Evolutionary conservation across 1,140 invertebrate species (phyloP), one percentile per base, ranked within the genome.

Genomic region (Dendroctonus ponderosae): DNA sequence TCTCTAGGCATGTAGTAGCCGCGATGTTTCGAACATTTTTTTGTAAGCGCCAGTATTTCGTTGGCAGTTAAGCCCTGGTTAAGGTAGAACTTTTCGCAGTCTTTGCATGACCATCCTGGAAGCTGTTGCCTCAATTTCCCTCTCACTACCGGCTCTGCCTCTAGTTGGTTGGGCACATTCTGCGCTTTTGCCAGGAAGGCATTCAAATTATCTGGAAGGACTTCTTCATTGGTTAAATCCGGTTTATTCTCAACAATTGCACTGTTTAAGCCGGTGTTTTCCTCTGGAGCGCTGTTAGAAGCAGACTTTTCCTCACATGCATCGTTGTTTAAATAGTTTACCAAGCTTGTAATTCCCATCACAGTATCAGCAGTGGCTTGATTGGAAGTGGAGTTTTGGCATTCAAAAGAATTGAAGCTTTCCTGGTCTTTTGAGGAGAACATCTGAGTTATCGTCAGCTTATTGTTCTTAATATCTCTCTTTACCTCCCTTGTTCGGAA

Each of bases 81-180:
- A 14, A 62, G 11, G 14, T 67, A 67, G 8, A 61, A 67, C 42
- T 56, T 54, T 56, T 61, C 66, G 49, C 66, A 67, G 5, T 61
- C 58, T 48, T 61, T 56, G 50, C 66, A 67, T 48, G 58, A 40
- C 66, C 66, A 67, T 6, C 41, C 66, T 15, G 66, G 66, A 8
- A 67, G 44, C 40, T 61, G 44, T 41, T 62, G 54, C 37, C 58
- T 43, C 9, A 15, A 39, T 48, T 67, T 67, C 43, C 66, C 66
- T 48, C 57, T 53, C 8, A 67, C 66, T n/a, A 61, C 53, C 11
- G 49, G 40, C 50, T 14, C 58, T 40, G 26, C 57, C 39, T 61
- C 58, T 26, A 42, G 12, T 49, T 67, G 58, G 8, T 60, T 11
- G 6, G 43, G 12, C 0, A 48, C 14, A 46, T 59, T 52, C 41